phyloP scores from a whole-genome alignment of 2,888 invertebrate genomes.

The Ectropis crepuscularia region DNA sequence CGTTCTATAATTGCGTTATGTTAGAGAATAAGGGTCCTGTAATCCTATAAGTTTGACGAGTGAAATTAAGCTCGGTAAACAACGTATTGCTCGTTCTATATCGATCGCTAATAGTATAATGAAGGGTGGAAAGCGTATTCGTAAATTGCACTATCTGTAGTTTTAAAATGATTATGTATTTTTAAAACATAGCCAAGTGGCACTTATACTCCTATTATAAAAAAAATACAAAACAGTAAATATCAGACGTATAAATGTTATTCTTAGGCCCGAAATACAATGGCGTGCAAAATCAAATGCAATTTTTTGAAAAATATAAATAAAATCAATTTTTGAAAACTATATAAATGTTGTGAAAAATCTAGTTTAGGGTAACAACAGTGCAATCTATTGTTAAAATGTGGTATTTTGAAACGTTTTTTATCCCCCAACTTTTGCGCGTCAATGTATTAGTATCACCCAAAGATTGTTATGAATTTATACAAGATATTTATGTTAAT shows the following conservation, averaged over 20 bases:
- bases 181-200: constrained; percentile 33
- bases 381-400: constrained; percentile 29
- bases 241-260: constrained; percentile 65
- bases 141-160: background rate
- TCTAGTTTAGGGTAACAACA: constrained; percentile 20
- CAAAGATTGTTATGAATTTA: constrained; percentile 85
- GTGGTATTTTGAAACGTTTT: constrained; percentile 24
- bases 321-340: constrained; percentile 31
- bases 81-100: no score
- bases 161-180: constrained; percentile 21
- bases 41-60: no score
- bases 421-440: constrained; percentile 44
- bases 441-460: constrained; percentile 74
- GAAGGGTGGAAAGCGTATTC: background rate
- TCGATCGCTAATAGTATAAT: no score
- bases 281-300: constrained; percentile 49
- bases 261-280: constrained; percentile 70
- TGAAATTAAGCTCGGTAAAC: no score
- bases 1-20: no score
- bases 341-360: constrained; percentile 38
- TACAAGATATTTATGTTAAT: constrained; percentile 85
- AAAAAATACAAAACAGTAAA: constrained; percentile 50
- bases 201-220: constrained; percentile 23
- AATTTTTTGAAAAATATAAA: constrained; percentile 30
- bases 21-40: no score